Conservation (phyloP, 1,140 invertebrate species). For the Protaetia brevitarsis region DNA sequence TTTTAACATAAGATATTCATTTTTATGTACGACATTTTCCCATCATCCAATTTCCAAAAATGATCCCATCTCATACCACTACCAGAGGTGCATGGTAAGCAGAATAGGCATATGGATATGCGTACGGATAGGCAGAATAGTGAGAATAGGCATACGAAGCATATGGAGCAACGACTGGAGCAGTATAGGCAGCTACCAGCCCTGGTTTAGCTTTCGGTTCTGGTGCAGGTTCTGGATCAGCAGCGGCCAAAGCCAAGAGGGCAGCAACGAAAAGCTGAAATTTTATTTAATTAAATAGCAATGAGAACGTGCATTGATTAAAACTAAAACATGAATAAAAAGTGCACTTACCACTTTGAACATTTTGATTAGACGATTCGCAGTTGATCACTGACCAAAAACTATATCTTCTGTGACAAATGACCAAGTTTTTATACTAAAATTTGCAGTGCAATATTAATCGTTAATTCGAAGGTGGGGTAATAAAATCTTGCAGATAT, state of each 20-base stretch:
- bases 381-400: neutral
- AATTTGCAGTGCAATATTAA: conserved; percentile 13
- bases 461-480: neutral
- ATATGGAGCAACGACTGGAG: neutral
- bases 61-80: neutral
- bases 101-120: conserved; percentile 4
- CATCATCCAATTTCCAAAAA: neutral
- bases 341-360: conserved; percentile 17
- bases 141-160: conserved; percentile 13
- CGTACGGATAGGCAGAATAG: neutral
- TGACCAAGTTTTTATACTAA: conserved; percentile 2
- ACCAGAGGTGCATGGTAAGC: neutral
- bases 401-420: neutral
- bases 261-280: conserved; percentile 14
- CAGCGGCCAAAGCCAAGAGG: conserved; percentile 14
- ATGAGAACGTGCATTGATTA: neutral
- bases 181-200: neutral
- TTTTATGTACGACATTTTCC: too few species aligned
- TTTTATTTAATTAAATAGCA: neutral
- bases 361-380: conserved; percentile 13
- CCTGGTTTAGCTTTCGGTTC: conserved; percentile 16
- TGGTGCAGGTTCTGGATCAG: conserved; percentile 5
- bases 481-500: neutral
- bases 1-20: neutral
- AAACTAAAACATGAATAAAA: neutral